These are phyloP conservation scores for Onychostoma macrolepis DNA, from an alignment of 2,113 vertebrate genomes.

Conservation along the genomic window DNA sequence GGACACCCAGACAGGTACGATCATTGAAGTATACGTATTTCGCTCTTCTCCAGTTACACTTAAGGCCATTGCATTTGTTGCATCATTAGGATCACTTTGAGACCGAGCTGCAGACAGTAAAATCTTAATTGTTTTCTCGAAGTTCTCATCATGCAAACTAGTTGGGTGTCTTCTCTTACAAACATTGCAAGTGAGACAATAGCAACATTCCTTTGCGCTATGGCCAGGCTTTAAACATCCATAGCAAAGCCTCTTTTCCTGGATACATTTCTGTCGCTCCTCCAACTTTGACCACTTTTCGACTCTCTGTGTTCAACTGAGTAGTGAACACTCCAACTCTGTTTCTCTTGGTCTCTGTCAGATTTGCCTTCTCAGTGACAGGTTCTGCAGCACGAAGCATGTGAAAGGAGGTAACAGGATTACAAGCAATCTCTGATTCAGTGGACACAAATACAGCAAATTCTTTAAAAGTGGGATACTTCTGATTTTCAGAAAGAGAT, in stretches of 20 bases:
- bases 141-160: background rate
- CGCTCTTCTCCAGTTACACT: background rate
- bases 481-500: too few species aligned
- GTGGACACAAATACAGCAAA: too few species aligned
- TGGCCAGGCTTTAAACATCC: background rate
- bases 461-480: too few species aligned
- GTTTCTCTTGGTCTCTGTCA: too few species aligned
- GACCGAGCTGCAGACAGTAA: background rate
- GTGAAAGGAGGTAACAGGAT: too few species aligned
- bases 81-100: background rate
- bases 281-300: background rate
- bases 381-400: too few species aligned
- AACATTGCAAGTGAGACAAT: background rate
- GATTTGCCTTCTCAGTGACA: too few species aligned
- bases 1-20: conserved; percentile 7
- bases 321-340: too few species aligned
- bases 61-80: background rate
- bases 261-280: background rate
- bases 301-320: too few species aligned
- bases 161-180: background rate
- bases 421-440: too few species aligned
- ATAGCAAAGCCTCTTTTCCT: background rate
- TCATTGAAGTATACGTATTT: background rate
- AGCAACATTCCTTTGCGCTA: background rate
- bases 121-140: background rate